Evolutionary conservation across 2,113 vertebrate genomes (phyloP).

Genomic region (Coptodon bakossiorum): DNA sequence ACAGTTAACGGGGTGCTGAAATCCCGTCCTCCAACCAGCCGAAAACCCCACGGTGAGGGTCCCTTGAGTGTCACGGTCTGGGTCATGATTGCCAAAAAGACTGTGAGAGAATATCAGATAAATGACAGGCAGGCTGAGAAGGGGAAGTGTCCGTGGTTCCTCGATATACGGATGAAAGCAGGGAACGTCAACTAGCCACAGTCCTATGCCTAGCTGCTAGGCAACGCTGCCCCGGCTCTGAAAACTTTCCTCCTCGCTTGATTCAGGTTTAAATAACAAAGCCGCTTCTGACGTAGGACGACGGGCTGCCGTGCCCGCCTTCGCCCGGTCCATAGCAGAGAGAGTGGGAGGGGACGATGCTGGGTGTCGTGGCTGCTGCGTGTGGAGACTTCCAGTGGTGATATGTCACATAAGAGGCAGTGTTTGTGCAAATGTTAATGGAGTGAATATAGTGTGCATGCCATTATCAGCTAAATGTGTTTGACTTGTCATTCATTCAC

Average conservation of each 20-base stretch:
- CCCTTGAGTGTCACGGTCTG: constrained; percentile 84
- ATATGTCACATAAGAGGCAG: not conserved
- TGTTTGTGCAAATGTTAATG: not conserved
- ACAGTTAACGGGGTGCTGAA: constrained; percentile 91
- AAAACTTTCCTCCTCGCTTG: constrained; percentile 43
- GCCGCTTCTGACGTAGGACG: constrained; percentile 57
- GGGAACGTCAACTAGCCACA: not conserved
- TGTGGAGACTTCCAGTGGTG: not conserved
- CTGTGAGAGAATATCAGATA: not conserved
- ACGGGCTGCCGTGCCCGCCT: constrained; percentile 38
- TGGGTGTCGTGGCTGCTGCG: not conserved
- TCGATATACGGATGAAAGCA: not conserved
- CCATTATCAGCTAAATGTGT: not conserved
- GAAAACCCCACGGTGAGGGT: constrained; percentile 94
- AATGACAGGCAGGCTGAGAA: not conserved
- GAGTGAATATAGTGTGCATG: not conserved
- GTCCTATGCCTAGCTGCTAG: constrained; percentile 45
- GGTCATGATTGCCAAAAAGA: constrained; percentile 66
- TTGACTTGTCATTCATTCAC: not conserved
- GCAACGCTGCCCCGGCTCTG: constrained; percentile 53
- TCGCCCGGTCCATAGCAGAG: not conserved
- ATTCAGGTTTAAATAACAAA: constrained; percentile 69
- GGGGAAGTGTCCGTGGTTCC: not conserved
- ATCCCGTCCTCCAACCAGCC: constrained; percentile 90
- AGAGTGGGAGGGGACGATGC: constrained; percentile 10